Base-by-base conservation (phyloP, 2,113 vertebrate genomes). In the Ursus arctos region DNA sequence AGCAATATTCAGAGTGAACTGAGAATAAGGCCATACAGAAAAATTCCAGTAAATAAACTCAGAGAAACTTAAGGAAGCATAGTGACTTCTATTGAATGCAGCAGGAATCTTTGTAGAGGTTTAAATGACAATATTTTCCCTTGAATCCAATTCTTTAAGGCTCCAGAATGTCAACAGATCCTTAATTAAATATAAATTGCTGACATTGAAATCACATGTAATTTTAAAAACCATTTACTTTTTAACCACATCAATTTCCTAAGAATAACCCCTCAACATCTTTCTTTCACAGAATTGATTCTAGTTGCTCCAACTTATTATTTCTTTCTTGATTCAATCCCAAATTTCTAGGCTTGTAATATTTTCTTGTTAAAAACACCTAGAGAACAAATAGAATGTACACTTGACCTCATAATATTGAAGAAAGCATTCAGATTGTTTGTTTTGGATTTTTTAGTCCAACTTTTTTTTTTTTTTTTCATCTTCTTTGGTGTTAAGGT, bases 131-230 rank as follows among this genome's bases (percentile, higher is more conserved):
- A 1, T 51, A 40, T 36, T 95, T 86, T 94, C 72, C 28, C 65
- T 28, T 74, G 22, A 85, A 40, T 4, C n/a, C 1, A 92, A 49
- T 36, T 79, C 11, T 81, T 87, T 43, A 79, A 77, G 26, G n/a
- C 4, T 55, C 59, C 11, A 61, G 49, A 96, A 95, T 10, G 4
- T 43, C 7, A 6, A 83, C 12, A 79, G 7, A 59, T 24, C 6
- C 28, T 94, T 79, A 91, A 80, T 71, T 57, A 87, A 96, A 90
- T 90, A 53, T 51, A 81, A 59, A 59, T 49, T 55, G 4, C 40
- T 88, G 51, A 36, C 5, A 47, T 2, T 90, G 16, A 15, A 67
- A 91, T 61, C 2, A 86, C 18, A 33, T 14, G 19, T 76, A 87
- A 14, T 83, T 88, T 88, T 51, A 88, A 47, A 28, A 63, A 69